phyloP scores from a whole-genome alignment of 1,140 invertebrate genomes.

The Ceratosolen solmsi region DNA sequence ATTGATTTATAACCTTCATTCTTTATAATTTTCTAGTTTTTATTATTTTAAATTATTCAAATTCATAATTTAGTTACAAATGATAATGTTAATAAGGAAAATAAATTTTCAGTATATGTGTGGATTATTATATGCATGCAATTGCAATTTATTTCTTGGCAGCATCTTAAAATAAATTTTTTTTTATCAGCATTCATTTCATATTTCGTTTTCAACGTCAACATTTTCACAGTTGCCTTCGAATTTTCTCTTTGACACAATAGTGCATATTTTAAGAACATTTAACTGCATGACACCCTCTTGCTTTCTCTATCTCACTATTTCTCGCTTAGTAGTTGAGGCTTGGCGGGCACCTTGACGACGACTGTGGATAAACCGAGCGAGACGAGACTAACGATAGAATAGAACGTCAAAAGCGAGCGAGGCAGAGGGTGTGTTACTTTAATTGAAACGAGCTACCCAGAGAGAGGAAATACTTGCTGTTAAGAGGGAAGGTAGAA shows the following conservation, averaged over 20 bases:
- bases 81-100: too few species aligned
- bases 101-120: too few species aligned
- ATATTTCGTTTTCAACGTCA: background rate
- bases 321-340: too few species aligned
- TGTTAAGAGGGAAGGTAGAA: background rate
- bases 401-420: slow-evolving; percentile 37
- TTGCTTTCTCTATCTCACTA: background rate
- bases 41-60: too few species aligned
- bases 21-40: too few species aligned
- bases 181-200: background rate
- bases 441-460: slow-evolving; percentile 67
- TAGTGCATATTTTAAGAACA: background rate
- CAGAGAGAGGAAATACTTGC: background rate
- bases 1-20: too few species aligned
- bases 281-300: background rate
- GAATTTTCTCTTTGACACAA: slow-evolving; percentile 5
- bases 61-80: too few species aligned
- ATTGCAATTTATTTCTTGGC: too few species aligned
- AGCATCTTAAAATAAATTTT: too few species aligned
- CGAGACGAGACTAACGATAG: slow-evolving; percentile 53
- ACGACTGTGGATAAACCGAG: slow-evolving; percentile 49
- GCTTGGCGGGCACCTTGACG: slow-evolving; percentile 26
- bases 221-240: background rate
- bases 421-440: slow-evolving; percentile 53
- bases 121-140: too few species aligned